Evolutionary conservation across 2,888 invertebrate genomes (phyloP).

Genomic region (Agrotis exclamationis): DNA sequence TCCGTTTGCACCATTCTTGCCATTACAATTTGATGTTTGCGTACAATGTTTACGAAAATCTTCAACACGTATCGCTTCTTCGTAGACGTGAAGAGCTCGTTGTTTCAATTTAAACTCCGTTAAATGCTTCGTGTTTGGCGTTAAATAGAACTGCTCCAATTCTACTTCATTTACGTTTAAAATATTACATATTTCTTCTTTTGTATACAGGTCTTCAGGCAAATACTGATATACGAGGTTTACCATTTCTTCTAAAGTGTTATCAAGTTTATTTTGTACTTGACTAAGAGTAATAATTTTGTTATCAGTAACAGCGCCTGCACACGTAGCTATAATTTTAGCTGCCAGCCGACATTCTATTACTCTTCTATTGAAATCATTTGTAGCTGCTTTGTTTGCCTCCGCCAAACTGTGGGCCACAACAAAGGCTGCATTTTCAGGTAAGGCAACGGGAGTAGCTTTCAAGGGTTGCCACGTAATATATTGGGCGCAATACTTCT

Average conservation of each 20-base stretch:
- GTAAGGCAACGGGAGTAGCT: conserved; percentile 95
- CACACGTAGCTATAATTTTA: conserved; percentile 91
- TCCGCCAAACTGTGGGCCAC: conserved; percentile 97
- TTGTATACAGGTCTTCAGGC: conserved; percentile 93
- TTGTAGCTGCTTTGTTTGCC: conserved; percentile 98
- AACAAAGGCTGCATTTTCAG: conserved; percentile 96
- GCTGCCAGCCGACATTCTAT: conserved; percentile 98
- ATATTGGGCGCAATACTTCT: conserved; percentile 96
- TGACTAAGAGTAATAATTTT: conserved; percentile 93
- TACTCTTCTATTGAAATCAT: conserved; percentile 97
- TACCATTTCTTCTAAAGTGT: conserved; percentile 93
- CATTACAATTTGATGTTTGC: conserved; percentile 75
- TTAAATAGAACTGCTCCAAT: conserved; percentile 88
- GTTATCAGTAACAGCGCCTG: conserved; percentile 91
- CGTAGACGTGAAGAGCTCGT: conserved; percentile 97
- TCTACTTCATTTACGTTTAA: conserved; percentile 92
- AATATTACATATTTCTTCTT: conserved; percentile 92
- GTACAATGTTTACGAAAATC: conserved; percentile 93
- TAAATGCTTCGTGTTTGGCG: conserved; percentile 92
- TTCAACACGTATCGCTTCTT: conserved; percentile 97
- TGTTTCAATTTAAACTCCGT: conserved; percentile 95
- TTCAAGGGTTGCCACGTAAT: conserved; percentile 98
- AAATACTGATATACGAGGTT: conserved; percentile 92
- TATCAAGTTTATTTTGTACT: conserved; percentile 93
- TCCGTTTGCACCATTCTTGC: conserved; percentile 56